phyloP scores from a whole-genome alignment of 2,113 vertebrate species.

The Nesoenas mayeri region DNA sequence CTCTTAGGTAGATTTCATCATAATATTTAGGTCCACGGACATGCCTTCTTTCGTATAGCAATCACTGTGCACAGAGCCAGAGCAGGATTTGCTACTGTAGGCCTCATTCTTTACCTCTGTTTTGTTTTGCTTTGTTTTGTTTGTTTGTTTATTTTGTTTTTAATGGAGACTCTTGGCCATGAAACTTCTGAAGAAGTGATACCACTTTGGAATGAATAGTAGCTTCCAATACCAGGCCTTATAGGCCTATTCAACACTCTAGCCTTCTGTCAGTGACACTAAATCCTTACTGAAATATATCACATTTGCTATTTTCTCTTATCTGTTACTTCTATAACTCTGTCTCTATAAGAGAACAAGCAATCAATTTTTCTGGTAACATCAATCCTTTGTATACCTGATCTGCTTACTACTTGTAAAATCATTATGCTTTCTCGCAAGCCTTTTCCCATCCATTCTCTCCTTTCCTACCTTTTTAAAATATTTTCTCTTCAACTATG shows the following conservation, averaged over 20 bases:
- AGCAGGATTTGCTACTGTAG: neutral
- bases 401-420: neutral
- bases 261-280: neutral
- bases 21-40: neutral
- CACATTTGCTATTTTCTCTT: neutral
- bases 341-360: neutral
- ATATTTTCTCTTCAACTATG: neutral
- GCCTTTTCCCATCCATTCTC: neutral
- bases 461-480: neutral
- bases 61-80: neutral
- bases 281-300: neutral
- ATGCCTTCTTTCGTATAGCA: rapidly evolving
- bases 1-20: neutral
- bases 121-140: neutral
- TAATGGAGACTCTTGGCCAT: neutral
- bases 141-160: neutral
- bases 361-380: neutral
- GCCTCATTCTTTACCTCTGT: neutral
- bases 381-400: neutral
- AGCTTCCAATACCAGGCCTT: neutral
- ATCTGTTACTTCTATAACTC: neutral
- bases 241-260: neutral
- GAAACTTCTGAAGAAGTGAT: neutral
- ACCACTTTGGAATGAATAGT: neutral
- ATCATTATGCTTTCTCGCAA: neutral